Evolutionary conservation across 35 echinoderm and acorn worm species (phyloP), one percentile per base, ranked within the genome.

Genomic region (Ophiothrix spiculata): DNA sequence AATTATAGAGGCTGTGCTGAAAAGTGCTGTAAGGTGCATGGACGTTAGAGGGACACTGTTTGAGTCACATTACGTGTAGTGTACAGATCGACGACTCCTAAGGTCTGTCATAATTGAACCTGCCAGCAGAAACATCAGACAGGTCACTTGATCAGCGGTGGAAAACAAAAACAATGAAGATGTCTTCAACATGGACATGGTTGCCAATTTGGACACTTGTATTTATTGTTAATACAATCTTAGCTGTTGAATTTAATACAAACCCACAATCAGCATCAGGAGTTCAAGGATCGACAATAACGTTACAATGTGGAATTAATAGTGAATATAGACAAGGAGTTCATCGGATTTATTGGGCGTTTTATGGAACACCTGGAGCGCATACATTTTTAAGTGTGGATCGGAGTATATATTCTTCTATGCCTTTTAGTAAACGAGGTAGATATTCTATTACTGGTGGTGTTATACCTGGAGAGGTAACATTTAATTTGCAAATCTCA

Each of bases 321-420:
- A 60, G 37, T 37, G 54, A 84, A 56, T 64, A 14, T 36, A 45
- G 39, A 37, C 4, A 32, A 8, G 78, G 78, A 1, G 40, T 31
- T 4, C 38, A 39, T 6, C 38, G 11, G 37, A 64, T 69, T 37
- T 84, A 63, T 37, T 84, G 81, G 81, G 81, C 81, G 14, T 84
- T 54, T 32, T 36, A 54, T 2, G 54, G 31, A 4, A 31, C 46
- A 1, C 49, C 32, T 1, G 35, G 63, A 21, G 3, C 42, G 19
- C 81, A 63, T 1, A 84, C 54, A 28, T 84, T 84, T 56, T 25
- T 84, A 0, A 84, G 81, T 28, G 54, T 36, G 0, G 81, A 84
- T 37, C 31, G 81, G 0, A 37, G 32, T 64, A 54, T 84, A 37
- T 84, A 84, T 60, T 35, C 46, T 0, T 31, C 81, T 37, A 16